Evolutionary conservation across 92 coral and sea anemone genomes (phyloP).

Genomic region (Galaxea fascicularis): DNA sequence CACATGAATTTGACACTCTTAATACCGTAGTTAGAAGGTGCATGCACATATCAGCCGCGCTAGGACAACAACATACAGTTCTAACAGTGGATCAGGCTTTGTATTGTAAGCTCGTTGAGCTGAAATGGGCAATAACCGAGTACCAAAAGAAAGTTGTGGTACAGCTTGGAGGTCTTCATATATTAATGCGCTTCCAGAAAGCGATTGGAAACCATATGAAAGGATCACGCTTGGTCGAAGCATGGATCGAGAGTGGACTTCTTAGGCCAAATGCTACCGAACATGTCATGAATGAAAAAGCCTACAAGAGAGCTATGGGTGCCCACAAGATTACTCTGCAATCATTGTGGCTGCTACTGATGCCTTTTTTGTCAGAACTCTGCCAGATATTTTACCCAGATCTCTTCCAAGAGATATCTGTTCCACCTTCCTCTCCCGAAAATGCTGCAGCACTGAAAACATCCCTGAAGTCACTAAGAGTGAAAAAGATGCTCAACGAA

Average conservation of each 20-base stretch:
- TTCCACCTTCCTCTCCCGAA: background rate
- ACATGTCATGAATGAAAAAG: conserved; percentile 55
- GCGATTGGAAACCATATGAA: conserved; percentile 62
- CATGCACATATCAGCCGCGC: conserved; percentile 61
- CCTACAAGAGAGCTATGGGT: conserved; percentile 67
- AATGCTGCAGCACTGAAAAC: conserved; percentile 37
- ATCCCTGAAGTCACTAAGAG: conserved; percentile 39
- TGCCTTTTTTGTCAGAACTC: conserved; percentile 45
- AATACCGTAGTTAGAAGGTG: conserved; percentile 70
- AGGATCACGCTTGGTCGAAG: conserved; percentile 56
- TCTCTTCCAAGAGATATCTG: conserved; percentile 17
- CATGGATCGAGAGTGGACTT: conserved; percentile 66
- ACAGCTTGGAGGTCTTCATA: conserved; percentile 72
- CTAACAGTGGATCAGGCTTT: conserved; percentile 71
- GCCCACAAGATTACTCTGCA: conserved; percentile 70
- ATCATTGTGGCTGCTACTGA: conserved; percentile 57
- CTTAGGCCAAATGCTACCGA: conserved; percentile 57
- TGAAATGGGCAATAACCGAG: conserved; percentile 67
- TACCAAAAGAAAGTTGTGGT: conserved; percentile 55
- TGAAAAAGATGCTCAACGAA: conserved; percentile 32
- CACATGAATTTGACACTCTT: conserved; percentile 68
- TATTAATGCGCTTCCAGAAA: conserved; percentile 60
- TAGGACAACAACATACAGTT: conserved; percentile 62
- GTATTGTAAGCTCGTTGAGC: conserved; percentile 66
- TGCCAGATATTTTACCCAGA: conserved; percentile 52